Conservation (phyloP, 2,113 vertebrate genomes). For the Tenebrosternarchus preto region DNA sequence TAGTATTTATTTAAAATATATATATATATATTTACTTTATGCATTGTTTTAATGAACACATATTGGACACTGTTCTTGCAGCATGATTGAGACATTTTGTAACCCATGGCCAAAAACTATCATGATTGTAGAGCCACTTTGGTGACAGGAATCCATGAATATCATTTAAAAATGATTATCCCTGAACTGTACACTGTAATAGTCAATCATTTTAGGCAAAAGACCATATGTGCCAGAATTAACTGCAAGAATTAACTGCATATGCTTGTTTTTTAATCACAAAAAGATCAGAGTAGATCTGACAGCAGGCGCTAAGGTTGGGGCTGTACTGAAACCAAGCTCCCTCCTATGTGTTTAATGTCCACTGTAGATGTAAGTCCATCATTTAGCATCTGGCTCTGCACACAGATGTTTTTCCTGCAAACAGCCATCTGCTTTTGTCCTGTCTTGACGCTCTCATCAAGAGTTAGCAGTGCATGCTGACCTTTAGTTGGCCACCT, state of each 20-base stretch:
- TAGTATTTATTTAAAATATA: neutral
- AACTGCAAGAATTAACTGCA: neutral
- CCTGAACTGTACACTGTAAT: neutral
- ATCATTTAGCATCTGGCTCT: slow-evolving; percentile 54
- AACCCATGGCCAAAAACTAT: slow-evolving; percentile 56
- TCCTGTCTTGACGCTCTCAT: slow-evolving; percentile 36
- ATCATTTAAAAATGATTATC: slow-evolving; percentile 27
- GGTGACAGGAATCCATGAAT: slow-evolving; percentile 66
- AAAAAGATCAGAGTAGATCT: slow-evolving; percentile 28
- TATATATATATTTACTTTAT: slow-evolving; percentile 4
- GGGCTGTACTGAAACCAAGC: slow-evolving; percentile 21
- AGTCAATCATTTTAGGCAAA: too few species aligned
- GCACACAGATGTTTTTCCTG: slow-evolving; percentile 59
- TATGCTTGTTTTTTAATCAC: neutral
- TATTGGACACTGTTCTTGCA: neutral
- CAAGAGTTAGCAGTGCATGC: slow-evolving; percentile 48
- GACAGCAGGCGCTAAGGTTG: neutral
- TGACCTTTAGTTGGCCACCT: slow-evolving; percentile 45
- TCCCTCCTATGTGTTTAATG: slow-evolving; percentile 51
- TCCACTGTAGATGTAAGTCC: slow-evolving; percentile 53
- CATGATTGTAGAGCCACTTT: neutral
- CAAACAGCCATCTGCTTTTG: slow-evolving; percentile 58
- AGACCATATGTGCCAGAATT: neutral
- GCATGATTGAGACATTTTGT: neutral
- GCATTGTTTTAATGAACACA: slow-evolving; percentile 21